phyloP scores from a whole-genome alignment of 1,140 invertebrate genomes.

The Amyelois transitella region DNA sequence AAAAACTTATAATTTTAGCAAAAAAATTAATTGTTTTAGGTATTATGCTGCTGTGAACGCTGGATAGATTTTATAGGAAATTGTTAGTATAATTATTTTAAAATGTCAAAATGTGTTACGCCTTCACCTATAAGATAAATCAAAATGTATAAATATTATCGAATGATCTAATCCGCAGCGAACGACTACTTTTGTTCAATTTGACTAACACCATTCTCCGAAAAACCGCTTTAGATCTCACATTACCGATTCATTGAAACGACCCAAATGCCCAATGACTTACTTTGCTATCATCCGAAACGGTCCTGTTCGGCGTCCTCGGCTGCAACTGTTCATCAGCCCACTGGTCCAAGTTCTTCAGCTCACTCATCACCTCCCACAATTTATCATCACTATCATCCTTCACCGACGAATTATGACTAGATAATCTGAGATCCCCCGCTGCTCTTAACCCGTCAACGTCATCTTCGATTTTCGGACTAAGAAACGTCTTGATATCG shows the following conservation, averaged over 20 bases:
- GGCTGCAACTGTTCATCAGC: conserved; percentile 56
- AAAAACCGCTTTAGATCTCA: not conserved
- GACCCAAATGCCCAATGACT: conserved; percentile 1
- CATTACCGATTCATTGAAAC: not conserved
- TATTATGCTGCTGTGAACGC: too few species aligned
- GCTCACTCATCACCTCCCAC: conserved; percentile 61
- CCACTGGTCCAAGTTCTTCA: conserved; percentile 60
- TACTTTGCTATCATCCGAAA: conserved; percentile 58
- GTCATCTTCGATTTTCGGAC: conserved; percentile 32
- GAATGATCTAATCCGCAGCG: too few species aligned
- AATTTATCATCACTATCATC: conserved; percentile 45
- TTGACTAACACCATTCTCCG: not conserved
- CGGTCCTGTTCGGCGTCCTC: conserved; percentile 34
- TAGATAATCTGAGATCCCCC: conserved; percentile 30
- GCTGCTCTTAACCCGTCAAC: conserved; percentile 33
- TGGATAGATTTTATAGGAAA: too few species aligned
- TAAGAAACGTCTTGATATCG: conserved; percentile 44
- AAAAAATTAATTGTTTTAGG: too few species aligned
- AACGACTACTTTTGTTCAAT: not conserved
- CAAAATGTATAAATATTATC: too few species aligned
- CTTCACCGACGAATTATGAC: conserved; percentile 29
- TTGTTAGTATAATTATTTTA: too few species aligned
- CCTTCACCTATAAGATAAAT: too few species aligned
- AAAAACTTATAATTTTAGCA: too few species aligned
- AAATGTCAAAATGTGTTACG: too few species aligned